A percentile compares a stretch with the other conserved stretches of the same genome.
Conservation (phyloP, 2,113 vertebrate species). For the Candoia aspera region DNA sequence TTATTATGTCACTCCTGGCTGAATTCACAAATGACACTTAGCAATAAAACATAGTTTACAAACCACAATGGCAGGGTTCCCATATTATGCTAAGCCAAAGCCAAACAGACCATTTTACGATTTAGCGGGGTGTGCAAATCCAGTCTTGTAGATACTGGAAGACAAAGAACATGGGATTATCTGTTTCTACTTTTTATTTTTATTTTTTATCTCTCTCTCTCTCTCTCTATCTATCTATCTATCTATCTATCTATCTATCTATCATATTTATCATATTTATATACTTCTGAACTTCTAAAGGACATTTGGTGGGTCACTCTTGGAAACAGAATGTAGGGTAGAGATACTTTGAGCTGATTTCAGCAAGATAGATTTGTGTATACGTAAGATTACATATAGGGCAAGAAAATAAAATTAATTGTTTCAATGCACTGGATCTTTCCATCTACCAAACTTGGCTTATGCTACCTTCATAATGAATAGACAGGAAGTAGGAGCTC, state of each 20-base stretch:
- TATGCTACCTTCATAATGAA: slow-evolving; percentile 38
- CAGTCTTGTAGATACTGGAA: not conserved
- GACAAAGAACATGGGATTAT: not conserved
- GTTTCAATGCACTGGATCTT: not conserved
- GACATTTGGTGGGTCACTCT: not conserved
- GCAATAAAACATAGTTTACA: not conserved
- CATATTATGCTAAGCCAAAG: not conserved
- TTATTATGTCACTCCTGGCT: not conserved
- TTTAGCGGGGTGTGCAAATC: not conserved
- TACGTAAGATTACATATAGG: not conserved
- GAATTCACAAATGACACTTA: not conserved
- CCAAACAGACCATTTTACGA: not conserved
- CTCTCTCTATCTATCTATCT: too few relatives aligned
- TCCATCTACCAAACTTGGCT: slow-evolving; percentile 19
- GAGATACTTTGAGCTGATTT: not conserved
- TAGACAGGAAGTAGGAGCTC: not conserved
- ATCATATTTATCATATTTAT: not conserved
- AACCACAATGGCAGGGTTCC: not conserved
- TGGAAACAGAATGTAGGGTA: not conserved
- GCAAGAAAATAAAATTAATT: slow-evolving; percentile 1
- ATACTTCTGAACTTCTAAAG: not conserved
- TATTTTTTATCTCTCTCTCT: too few relatives aligned
- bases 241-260: too few relatives aligned
- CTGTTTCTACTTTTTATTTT: not conserved
- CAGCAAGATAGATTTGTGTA: not conserved